Percentiles rank a stretch among this genome's conserved stretches.
phyloP scores from a whole-genome alignment of 2,888 invertebrate genomes.

The Elegia similella region DNA sequence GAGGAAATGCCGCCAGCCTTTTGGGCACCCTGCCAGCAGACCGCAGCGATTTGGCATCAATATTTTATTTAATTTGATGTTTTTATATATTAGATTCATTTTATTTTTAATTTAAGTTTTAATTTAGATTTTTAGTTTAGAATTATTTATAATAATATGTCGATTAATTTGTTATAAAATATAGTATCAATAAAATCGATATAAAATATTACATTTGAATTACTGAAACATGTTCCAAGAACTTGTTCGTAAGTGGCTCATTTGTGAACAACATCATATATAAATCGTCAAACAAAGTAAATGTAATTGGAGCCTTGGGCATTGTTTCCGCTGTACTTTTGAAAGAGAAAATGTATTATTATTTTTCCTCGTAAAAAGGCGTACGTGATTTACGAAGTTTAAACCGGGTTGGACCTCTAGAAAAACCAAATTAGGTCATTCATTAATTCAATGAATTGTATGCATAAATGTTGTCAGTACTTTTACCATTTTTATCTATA shows the following conservation, averaged over 20 bases:
- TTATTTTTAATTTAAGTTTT: too few relatives aligned
- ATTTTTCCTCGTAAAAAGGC: constrained; percentile 10
- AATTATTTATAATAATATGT: too few relatives aligned
- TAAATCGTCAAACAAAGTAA: constrained; percentile 3
- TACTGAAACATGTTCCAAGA: not conserved
- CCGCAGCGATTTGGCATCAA: too few relatives aligned
- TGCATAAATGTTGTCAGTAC: too few relatives aligned
- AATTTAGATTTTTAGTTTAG: too few relatives aligned
- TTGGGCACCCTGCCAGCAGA: too few relatives aligned
- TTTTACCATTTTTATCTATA: too few relatives aligned
- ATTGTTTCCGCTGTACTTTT: constrained; percentile 6
- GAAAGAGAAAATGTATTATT: constrained; percentile 10
- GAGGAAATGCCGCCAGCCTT: too few relatives aligned
- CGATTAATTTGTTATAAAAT: too few relatives aligned
- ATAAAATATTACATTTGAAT: not conserved
- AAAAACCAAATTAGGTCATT: not conserved
- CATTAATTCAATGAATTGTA: not conserved
- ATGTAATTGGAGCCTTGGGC: constrained; percentile 8
- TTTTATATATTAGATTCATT: too few relatives aligned
- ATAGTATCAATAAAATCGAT: too few relatives aligned
- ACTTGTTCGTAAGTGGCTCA: not conserved
- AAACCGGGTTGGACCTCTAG: not conserved
- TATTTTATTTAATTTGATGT: too few relatives aligned
- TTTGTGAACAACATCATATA: not conserved
- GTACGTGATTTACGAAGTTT: constrained; percentile 1